Evolutionary conservation across 2,888 invertebrate species (phyloP), one percentile per base, ranked within the genome.

Genomic region (Argynnis bischoffii): DNA sequence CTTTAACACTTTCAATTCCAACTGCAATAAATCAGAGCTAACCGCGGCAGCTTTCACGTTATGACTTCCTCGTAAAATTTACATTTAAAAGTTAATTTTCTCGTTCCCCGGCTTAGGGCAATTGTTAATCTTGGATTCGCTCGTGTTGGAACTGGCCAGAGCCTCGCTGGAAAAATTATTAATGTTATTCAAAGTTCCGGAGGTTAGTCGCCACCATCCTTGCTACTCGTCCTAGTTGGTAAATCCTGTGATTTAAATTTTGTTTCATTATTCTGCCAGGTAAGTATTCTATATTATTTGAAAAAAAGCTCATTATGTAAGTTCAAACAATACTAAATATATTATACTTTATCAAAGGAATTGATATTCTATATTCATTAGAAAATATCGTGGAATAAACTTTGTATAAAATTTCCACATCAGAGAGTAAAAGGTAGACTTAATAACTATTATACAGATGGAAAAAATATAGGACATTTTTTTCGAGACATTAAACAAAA

Each of bases 61-160:
- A 92, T 90, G 90, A 91, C 87, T 92, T 88, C 88, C 89, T 89
- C 90, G 89, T 90, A 90, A 92, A 91, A 91, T 92, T 90, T 91
- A 91, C 90, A 90, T 91, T 90, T 90, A 89, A 92, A 91, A 90
- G 89, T 91, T 88, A 91, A 92, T 92, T 90, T 90, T 89, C 90
- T 86, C 87, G 81, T 82, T 85, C 79, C 82, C 81, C 82, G 81
- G 84, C 85, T 87, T 81, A 86, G 83, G 84, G 87, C 89, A 86
- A 88, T 89, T 90, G 89, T 90, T 90, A 90, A 90, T 91, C 89
- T 88, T 85, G 88, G 82, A 86, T 86, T 84, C 84, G 77, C 80
- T 81, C 79, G 80, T 80, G 83, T 81, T 79, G 77, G 78, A 78
- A 64, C 65, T 72, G 53, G 67, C 69, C 70, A 66, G 71, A 61